Conservation (phyloP, 2,797 vertebrate genomes). For the Lepidocolaptes lacrymiger region DNA sequence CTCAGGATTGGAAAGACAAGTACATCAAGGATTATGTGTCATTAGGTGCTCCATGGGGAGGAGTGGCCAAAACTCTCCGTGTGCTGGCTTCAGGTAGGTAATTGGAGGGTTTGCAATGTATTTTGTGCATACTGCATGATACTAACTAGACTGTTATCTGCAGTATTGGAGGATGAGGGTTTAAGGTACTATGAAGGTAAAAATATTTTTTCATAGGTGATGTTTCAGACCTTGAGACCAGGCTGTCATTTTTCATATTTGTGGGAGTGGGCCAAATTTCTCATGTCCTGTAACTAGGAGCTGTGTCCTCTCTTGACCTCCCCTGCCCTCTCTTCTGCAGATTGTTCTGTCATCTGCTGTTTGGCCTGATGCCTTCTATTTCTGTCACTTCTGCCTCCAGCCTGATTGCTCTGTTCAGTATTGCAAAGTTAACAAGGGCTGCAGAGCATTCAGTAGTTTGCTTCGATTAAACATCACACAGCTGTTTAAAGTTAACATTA, state of each 20-base stretch:
- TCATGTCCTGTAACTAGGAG: background rate
- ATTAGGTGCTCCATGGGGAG: constrained; percentile 93
- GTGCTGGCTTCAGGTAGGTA: constrained; percentile 91
- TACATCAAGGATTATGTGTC: constrained; percentile 90
- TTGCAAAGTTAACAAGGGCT: background rate
- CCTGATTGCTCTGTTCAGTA: background rate
- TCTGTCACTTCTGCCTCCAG: background rate
- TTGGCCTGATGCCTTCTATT: background rate
- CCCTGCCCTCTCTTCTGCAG: background rate
- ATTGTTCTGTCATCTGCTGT: background rate
- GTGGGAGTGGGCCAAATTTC: background rate
- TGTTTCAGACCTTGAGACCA: background rate
- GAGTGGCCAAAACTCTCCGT: constrained; percentile 93
- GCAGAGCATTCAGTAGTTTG: background rate
- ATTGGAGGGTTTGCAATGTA: background rate
- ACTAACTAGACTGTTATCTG: background rate
- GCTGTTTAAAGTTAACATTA: background rate
- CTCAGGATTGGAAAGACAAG: constrained; percentile 93
- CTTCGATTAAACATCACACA: background rate
- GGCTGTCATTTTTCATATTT: background rate
- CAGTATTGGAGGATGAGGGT: background rate
- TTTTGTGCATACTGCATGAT: background rate
- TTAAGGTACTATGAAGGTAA: background rate
- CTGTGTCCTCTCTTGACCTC: background rate
- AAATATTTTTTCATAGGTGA: background rate